Base-by-base conservation (phyloP, 2,888 invertebrate genomes). In the Stenichneumon culpator region DNA sequence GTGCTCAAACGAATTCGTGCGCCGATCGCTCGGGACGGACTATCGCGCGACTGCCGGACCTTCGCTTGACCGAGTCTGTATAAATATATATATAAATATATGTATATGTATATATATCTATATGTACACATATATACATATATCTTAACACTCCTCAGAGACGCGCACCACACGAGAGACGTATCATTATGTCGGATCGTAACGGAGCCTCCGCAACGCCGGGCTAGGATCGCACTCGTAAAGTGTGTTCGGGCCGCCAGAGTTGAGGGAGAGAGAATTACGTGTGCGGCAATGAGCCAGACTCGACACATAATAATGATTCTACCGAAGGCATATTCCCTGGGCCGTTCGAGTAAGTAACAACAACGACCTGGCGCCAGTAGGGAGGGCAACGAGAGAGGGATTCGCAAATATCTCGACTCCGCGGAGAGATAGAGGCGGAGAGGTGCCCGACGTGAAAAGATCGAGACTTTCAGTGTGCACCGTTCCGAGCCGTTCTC, bases 161-260 rank as follows among this genome's bases (percentile, higher is more conserved):
- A 74, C 47, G 63, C 63, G 57, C n/a, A 16, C 11, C 57, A 25
- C 57, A 73, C 73, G 69, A 73, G 84, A 84, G 68, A 84, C 81
- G 81, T 84, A 84, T 84, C 84, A 84, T 84, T 84, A 84, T 54
- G 73, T 79, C 74, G 81, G 81, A 81, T 81, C 78, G 84, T 84
- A 81, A 79, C 78, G 74, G 81, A 81, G 68, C 78, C 63, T 39
- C 16, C 67, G n/a, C 25, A 54, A 77, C 65, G 73, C 22, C 19
- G 44, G 36, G 44, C 16, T 54, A 44, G 44, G n/a, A 63, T 69
- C 78, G 36, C 32, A 22, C 65, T 36, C 63, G 50, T 63, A 28
- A 74, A 74, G 74, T 57, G 78, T 78, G 57, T 16, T 47, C 78
- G 60, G 47, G 32, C 57, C 47, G 47, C 28, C 54, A 54, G 44